Percentiles rank a stretch among this genome's conserved stretches.
phyloP scores from a whole-genome alignment of 1,140 invertebrate species.

The Berghia stephanieae region DNA sequence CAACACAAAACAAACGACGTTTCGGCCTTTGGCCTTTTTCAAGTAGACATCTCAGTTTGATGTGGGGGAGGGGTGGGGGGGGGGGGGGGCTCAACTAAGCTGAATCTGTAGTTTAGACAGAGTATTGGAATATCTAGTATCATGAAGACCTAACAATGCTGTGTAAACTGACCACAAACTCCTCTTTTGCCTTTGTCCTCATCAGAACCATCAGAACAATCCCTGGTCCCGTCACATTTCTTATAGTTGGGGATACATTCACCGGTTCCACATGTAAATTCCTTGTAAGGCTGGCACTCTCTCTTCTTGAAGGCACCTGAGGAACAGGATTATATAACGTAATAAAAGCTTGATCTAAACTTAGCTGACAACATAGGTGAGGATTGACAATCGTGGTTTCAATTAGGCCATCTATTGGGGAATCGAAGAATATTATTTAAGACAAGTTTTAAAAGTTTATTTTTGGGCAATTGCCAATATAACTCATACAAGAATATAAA shows the following conservation, averaged over 20 bases:
- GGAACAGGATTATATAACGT: not conserved
- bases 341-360: not conserved
- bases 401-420: too few relatives aligned
- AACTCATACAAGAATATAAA: too few relatives aligned
- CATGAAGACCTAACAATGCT: not conserved
- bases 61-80: too few relatives aligned
- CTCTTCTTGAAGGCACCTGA: not conserved
- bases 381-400: too few relatives aligned
- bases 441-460: too few relatives aligned
- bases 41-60: too few relatives aligned
- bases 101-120: not conserved
- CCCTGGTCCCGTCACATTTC: conserved; percentile 93
- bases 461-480: too few relatives aligned
- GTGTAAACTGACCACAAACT: conserved; percentile 14
- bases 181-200: conserved; percentile 69
- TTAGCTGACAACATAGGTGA: too few relatives aligned
- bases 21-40: too few relatives aligned
- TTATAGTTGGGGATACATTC: conserved; percentile 91
- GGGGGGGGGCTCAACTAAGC: too few relatives aligned
- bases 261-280: conserved; percentile 68
- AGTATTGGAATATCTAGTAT: not conserved
- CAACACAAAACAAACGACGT: too few relatives aligned
- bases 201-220: conserved; percentile 95
- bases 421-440: too few relatives aligned
- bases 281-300: conserved; percentile 16